Conservation (phyloP, 2,888 invertebrate genomes). For the Xanthia icteritia region DNA sequence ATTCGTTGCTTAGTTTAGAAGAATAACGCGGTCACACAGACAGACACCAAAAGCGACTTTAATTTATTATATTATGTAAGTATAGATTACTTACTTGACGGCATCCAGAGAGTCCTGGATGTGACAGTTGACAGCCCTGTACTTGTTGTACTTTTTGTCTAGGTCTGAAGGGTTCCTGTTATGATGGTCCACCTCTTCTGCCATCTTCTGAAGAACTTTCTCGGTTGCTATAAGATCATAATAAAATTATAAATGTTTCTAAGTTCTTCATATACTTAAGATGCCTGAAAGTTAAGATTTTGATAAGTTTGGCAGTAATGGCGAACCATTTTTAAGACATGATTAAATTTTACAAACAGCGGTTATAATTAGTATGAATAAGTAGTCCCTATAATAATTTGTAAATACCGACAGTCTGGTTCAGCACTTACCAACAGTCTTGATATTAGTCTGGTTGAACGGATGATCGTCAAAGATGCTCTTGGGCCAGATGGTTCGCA, state of each 20-base stretch:
- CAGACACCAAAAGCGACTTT: not conserved
- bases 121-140: conserved; percentile 76
- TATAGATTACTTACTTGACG: conserved; percentile 66
- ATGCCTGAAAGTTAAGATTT: not conserved
- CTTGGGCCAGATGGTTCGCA: conserved; percentile 78
- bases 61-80: not conserved
- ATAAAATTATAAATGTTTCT: not conserved
- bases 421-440: conserved; percentile 40
- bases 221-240: conserved; percentile 69
- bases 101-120: conserved; percentile 81
- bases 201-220: conserved; percentile 78
- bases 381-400: not conserved
- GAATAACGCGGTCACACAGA: not conserved
- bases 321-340: not conserved
- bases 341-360: not conserved
- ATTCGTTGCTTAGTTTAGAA: not conserved
- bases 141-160: conserved; percentile 76
- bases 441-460: conserved; percentile 35
- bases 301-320: not conserved
- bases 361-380: not conserved
- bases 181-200: conserved; percentile 75
- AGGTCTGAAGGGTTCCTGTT: conserved; percentile 69
- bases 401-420: conserved; percentile 32
- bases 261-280: not conserved
- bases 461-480: conserved; percentile 84